Base-by-base conservation (phyloP, 2,113 vertebrate species). In the Xenus cinereus region DNA sequence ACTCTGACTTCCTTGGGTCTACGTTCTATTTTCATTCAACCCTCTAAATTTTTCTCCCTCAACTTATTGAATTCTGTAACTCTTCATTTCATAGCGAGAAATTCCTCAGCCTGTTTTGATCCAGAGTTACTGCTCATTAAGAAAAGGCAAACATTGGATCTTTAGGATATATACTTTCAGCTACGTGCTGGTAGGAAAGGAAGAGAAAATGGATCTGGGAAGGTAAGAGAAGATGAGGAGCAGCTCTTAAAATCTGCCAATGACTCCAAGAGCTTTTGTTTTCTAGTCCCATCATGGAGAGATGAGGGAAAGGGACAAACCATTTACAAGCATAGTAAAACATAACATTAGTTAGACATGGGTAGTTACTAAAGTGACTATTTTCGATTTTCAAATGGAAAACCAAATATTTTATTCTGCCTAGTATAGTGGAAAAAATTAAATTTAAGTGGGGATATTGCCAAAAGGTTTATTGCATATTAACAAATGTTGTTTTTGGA, bases 401-500 rank as follows among this genome's bases (percentile, higher is more conserved):
- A 79, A 16, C 6, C 12, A 88, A 95, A 72, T 48, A 93, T 72
- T 95, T 95, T 76, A 28, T 84, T 87, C 45, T 76, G 27, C 50
- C 21, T 93, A 45, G 10, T n/a, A 26, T 2, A 23, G 60, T 12
- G 78, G 51, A 64, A 87, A 94, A 88, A 86, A 57, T 3, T 59
- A 81, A 76, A 50, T 39, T 16, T 41, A 56, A 54, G 17, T 17
- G 26, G 20, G 46, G 23, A 63, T 53, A 71, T 56, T 93, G 63
- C 85, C 82, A 90, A 77, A 71, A 84, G 6, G 5, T 79, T 87
- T 84, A 92, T 69, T 85, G 64, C 22, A 9, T 86, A 84, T 86
- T 83, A 93, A 73, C 37, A 80, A 84, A 80, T 80, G 43, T 59
- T 93, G 63, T 81, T 94, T 95, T 85, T 91, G 45, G 74, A 83